Conservation (phyloP, 2,797 vertebrate genomes). For the Fistularia tabacaria region DNA sequence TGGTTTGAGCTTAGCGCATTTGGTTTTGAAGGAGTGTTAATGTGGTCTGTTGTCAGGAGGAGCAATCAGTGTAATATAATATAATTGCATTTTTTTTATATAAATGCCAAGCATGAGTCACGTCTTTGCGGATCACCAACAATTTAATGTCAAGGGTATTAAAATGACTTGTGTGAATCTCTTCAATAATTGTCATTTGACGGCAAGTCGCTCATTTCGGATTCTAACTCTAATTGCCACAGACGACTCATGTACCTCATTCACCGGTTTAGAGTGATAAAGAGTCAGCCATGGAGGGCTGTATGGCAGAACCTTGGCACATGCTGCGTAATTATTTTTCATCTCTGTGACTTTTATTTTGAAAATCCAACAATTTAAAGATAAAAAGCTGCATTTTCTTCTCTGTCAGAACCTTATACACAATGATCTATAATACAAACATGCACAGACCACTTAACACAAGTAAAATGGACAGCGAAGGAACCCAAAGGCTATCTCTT, state of each 20-base stretch:
- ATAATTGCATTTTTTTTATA: slow-evolving; percentile 41
- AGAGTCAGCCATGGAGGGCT: slow-evolving; percentile 9
- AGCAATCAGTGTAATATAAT: slow-evolving; percentile 30
- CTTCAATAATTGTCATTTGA: slow-evolving; percentile 44
- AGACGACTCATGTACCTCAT: slow-evolving; percentile 49
- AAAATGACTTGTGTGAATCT: slow-evolving; percentile 37
- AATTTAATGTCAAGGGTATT: slow-evolving; percentile 44
- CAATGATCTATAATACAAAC: too few species aligned
- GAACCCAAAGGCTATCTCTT: too few species aligned
- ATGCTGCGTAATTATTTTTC: neutral
- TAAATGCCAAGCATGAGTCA: slow-evolving; percentile 56
- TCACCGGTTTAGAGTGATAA: slow-evolving; percentile 31
- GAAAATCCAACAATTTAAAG: too few species aligned
- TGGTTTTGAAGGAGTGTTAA: slow-evolving; percentile 22
- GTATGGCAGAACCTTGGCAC: neutral
- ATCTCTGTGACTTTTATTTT: neutral
- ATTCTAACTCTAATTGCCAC: slow-evolving; percentile 19
- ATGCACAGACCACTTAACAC: too few species aligned
- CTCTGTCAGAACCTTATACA: too few species aligned
- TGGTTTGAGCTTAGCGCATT: slow-evolving; percentile 16
- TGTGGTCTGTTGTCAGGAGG: slow-evolving; percentile 39
- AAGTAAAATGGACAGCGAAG: too few species aligned
- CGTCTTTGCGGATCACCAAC: slow-evolving; percentile 40
- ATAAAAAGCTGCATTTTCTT: too few species aligned
- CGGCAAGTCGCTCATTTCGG: slow-evolving; percentile 40